Base-by-base conservation (phyloP, 2,888 invertebrate species). In the Acheta domesticus region DNA sequence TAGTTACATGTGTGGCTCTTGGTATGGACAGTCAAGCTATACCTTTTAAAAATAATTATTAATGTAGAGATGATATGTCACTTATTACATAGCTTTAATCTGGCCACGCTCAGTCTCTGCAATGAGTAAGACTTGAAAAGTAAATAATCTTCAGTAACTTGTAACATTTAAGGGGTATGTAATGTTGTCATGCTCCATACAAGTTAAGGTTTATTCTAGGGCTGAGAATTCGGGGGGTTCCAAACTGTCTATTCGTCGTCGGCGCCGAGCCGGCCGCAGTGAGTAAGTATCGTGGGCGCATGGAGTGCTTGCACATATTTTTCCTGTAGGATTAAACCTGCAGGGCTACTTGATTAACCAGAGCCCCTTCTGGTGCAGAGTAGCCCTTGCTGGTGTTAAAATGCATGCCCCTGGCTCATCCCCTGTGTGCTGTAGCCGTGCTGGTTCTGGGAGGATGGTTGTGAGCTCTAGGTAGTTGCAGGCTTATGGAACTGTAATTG, bases 201-300 rank as follows among this genome's bases (percentile, higher is more conserved):
- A 82, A 82, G 80, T 82, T 80, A 81, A 81, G 82, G 82, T 82
- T 82, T 82, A 82, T 82, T 89, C 89, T 89, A 90, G 90, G 90
- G 89, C 89, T 87, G 90, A 90, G 89, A 88, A 89, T 86, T 89
- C 89, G 87, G 89, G 89, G 87, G 89, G 89, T 85, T 88, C 89
- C 85, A 89, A 89, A 86, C 88, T 90, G 86, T 89, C 89, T 86
- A 87, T 89, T 85, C 87, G 90, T 84, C 86, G 88, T 83, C 85
- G 87, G 82, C 86, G 88, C 83, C 85, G 86, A 83, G 86, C 87
- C 83, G 85, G 86, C 83, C 85, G 86, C 82, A 83, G 82, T 50
- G 87, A 87, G 87, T 88, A 86, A 87, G 88, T 87, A 83, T 79
- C 75, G 82, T 80, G 82, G 79, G 78, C 80, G 80, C 80, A 79